Conservation (phyloP, 2,797 vertebrate genomes). For the Acestrorhynchus altus region DNA sequence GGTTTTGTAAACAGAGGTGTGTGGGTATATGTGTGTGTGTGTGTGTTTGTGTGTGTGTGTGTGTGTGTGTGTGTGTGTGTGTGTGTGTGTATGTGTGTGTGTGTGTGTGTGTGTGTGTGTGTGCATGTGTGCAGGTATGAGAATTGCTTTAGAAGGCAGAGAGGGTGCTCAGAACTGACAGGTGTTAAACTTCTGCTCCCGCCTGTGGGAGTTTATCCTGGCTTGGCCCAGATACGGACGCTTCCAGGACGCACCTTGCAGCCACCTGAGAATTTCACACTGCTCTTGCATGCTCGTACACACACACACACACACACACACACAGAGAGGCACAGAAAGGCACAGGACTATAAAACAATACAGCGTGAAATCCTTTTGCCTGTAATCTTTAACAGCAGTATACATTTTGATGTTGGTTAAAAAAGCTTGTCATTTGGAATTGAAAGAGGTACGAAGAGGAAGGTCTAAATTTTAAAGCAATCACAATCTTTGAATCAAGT, state of each 20-base stretch:
- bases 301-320: neutral
- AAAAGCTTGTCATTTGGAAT: no score
- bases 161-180: conserved; percentile 47
- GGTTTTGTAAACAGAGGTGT: conserved; percentile 2
- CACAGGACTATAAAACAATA: neutral
- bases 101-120: conserved; percentile 35
- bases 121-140: conserved; percentile 35
- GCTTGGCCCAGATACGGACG: conserved; percentile 50
- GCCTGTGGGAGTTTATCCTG: conserved; percentile 53
- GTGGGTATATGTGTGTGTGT: no score
- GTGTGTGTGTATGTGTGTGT: conserved; percentile 32
- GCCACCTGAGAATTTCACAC: neutral
- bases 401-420: neutral
- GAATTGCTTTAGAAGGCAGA: conserved; percentile 44
- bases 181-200: conserved; percentile 48
- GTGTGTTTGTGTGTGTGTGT: conserved; percentile 36
- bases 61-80: no score
- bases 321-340: conserved; percentile 6
- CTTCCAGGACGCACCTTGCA: conserved; percentile 16
- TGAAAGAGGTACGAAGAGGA: no score
- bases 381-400: neutral
- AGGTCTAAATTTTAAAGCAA: no score
- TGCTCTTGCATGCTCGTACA: no score
- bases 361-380: neutral
- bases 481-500: no score